Evolutionary conservation across 2,797 vertebrate species (phyloP).

Genomic region (Crenichthys baileyi): DNA sequence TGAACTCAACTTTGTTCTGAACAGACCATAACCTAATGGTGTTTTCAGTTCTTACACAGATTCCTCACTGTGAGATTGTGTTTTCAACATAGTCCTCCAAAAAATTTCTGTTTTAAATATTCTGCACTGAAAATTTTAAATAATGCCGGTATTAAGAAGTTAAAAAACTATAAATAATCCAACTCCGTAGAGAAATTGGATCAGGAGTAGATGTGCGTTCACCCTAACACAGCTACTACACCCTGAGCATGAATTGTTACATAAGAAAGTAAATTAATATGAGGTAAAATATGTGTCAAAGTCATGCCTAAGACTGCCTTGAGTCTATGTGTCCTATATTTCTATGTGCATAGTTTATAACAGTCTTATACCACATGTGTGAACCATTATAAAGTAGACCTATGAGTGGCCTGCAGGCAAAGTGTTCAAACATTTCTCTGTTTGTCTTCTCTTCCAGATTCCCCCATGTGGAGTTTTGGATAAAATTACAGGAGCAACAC

Average conservation of each 20-base stretch:
- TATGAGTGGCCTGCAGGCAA: conserved; percentile 30
- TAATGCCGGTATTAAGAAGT: neutral
- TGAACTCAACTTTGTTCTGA: neutral
- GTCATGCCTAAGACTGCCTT: neutral
- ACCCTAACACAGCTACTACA: neutral
- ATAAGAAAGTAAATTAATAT: neutral
- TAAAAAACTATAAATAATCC: neutral
- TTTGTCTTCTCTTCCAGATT: conserved; percentile 55
- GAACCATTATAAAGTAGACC: conserved; percentile 16
- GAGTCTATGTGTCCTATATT: neutral
- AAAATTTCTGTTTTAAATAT: neutral
- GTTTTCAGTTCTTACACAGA: neutral
- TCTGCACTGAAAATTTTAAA: neutral
- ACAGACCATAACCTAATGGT: neutral
- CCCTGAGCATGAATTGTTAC: neutral
- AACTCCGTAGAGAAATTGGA: neutral
- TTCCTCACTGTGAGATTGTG: neutral
- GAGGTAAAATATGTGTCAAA: neutral
- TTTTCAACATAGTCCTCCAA: neutral
- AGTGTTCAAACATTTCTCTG: conserved; percentile 24
- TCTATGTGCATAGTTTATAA: neutral
- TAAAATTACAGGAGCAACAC: conserved; percentile 12
- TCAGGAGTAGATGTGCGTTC: neutral
- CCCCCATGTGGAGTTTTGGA: conserved; percentile 35
- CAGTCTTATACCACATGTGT: neutral